Conservation (phyloP, 2,113 vertebrate species). For the Crotophaga sulcirostris region DNA sequence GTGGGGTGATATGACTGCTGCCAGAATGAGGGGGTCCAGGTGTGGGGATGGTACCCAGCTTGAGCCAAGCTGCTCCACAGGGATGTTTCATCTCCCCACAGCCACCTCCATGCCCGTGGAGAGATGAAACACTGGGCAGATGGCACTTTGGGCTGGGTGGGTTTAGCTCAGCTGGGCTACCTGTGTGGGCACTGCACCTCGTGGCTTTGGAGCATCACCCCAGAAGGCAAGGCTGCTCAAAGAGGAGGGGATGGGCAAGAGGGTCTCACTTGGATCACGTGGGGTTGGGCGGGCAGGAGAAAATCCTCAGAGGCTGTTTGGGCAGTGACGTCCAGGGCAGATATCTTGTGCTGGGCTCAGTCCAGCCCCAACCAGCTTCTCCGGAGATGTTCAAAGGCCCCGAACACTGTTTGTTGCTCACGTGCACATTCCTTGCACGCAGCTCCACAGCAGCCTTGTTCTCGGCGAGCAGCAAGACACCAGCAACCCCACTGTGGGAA, state of each 20-base stretch:
- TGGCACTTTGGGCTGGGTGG: neutral
- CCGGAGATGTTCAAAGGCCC: neutral
- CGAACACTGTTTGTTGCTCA: neutral
- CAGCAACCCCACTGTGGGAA: neutral
- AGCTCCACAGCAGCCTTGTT: neutral
- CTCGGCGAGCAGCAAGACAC: neutral
- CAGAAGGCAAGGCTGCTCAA: neutral
- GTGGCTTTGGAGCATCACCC: neutral
- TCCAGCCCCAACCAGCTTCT: neutral
- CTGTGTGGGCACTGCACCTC: neutral
- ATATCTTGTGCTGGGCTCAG: neutral
- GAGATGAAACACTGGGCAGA: fast-evolving
- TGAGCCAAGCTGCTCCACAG: fast-evolving
- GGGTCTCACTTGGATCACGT: neutral
- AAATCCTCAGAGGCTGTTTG: neutral
- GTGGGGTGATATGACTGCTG: neutral
- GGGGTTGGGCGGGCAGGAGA: neutral
- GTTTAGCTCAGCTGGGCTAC: neutral
- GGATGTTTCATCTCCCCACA: neutral
- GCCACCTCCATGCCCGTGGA: too few relatives aligned
- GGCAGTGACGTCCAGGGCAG: neutral
- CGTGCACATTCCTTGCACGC: constrained; percentile 5
- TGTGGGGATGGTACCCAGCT: neutral
- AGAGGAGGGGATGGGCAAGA: neutral
- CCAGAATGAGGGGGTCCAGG: neutral